A percentile compares a stretch with the other conserved stretches of the same genome.
These are phyloP conservation scores for Dusona sp. DNA, from an alignment of 2,888 invertebrate genomes.

Conservation along the genomic window DNA sequence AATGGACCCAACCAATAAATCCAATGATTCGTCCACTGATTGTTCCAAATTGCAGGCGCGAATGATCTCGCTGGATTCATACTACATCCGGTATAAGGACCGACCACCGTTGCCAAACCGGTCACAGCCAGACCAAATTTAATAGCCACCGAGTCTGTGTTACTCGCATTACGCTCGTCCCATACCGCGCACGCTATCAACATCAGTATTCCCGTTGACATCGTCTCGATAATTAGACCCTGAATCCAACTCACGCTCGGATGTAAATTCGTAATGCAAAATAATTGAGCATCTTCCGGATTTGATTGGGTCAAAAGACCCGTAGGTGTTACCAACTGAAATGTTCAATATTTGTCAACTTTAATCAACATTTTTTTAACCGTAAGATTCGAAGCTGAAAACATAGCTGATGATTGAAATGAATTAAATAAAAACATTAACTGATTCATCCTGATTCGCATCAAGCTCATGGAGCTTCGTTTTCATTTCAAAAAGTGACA, in stretches of 20 bases:
- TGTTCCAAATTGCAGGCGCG: constrained; percentile 83
- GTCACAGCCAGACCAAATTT: constrained; percentile 84
- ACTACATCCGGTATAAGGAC: constrained; percentile 88
- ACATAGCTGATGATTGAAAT: background rate
- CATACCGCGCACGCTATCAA: constrained; percentile 83
- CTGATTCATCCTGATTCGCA: too few relatives aligned
- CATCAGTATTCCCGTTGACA: constrained; percentile 82
- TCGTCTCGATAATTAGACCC: constrained; percentile 82
- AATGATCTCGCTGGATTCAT: constrained; percentile 89
- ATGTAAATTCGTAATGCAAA: constrained; percentile 82
- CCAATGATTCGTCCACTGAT: constrained; percentile 82
- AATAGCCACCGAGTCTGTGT: constrained; percentile 82
- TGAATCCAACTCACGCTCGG: constrained; percentile 76
- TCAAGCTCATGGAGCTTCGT: too few relatives aligned
- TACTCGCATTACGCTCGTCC: constrained; percentile 82
- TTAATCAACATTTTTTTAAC: background rate
- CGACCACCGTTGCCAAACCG: constrained; percentile 81
- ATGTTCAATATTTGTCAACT: background rate
- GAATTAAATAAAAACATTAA: too few relatives aligned
- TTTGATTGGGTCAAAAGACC: constrained; percentile 66
- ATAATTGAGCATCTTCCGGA: constrained; percentile 60
- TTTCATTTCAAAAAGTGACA: too few relatives aligned
- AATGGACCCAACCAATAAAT: constrained; percentile 83
- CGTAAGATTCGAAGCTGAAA: background rate
- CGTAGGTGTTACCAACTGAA: constrained; percentile 79